Base-by-base conservation (phyloP, 2,888 invertebrate species). In the Tiphia femorata region DNA sequence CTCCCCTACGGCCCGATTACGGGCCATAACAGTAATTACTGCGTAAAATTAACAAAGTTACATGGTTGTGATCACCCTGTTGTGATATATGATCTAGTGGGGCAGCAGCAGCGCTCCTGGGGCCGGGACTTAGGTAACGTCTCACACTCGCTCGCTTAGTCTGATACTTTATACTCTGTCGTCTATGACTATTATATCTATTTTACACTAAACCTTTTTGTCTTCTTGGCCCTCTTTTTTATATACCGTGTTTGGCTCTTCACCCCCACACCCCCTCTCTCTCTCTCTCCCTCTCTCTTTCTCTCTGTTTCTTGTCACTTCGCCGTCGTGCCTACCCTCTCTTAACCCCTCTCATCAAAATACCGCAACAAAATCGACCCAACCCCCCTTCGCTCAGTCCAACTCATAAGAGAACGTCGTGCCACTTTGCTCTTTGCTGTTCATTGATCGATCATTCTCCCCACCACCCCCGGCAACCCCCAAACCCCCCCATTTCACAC, bases 41-140 rank as follows among this genome's bases (percentile, higher is more conserved):
- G 71, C 64, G 64, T n/a, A 70, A 53, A 61, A 71, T 70, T 73
- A 62, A 74, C 63, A 49, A 73, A 76, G 59, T 76, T 72, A 78
- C 76, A 80, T 79, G 74, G 76, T 78, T 81, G 75, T 81, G 80
- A 82, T 79, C 73, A 80, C 75, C 77, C 74, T 81, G 70, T 82
- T 82, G 75, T 82, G 78, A 80, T 82, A 82, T 80, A 80, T 82
- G 80, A 82, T 87, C 84, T 87, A 87, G 87, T 87, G 87, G 87
- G 87, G 84, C 86, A 86, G 83, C 87, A 86, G 84, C 87, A 87
- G 81, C 87, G 87, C 85, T 87, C 86, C 85, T 87, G 87, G 87
- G 86, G 86, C 85, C 86, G 86, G 79, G 87, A 87, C 84, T 84
- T 87, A 87, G 87, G 87, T 87, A 87, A 87, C 84, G 79, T 83